These are phyloP conservation scores for Yoshiicerus persimilis DNA, from an alignment of 1,140 invertebrate genomes.

Conservation along the genomic window DNA sequence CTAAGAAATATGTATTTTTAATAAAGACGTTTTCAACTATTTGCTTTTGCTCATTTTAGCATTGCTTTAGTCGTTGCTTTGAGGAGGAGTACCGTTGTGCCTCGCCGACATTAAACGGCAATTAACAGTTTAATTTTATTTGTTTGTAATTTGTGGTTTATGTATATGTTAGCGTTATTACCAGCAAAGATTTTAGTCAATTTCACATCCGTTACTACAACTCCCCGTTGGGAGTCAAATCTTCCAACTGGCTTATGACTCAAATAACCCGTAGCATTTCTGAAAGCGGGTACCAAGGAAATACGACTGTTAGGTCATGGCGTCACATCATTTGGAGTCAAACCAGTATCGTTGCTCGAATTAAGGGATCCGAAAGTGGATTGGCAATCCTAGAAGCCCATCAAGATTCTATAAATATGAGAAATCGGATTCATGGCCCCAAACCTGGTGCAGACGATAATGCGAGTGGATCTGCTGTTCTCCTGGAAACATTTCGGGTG, in stretches of 20 bases:
- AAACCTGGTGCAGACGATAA: not conserved
- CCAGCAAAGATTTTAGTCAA: no score
- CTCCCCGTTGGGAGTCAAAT: not conserved
- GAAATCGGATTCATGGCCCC: not conserved
- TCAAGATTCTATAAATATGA: conserved; percentile 27
- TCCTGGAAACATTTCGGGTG: not conserved
- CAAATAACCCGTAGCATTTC: not conserved
- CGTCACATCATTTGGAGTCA: conserved; percentile 16
- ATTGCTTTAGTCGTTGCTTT: no score
- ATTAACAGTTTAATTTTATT: no score
- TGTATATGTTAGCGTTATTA: no score
- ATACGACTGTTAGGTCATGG: not conserved
- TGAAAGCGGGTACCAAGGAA: not conserved
- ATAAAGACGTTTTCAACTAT: no score
- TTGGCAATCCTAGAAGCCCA: conserved; percentile 33
- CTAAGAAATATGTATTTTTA: no score
- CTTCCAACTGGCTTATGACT: not conserved
- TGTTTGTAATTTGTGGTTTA: no score
- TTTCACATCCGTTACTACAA: not conserved
- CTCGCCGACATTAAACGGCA: no score
- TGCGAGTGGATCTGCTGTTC: not conserved
- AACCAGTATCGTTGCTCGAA: not conserved
- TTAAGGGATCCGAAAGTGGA: conserved; percentile 17
- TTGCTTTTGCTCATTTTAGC: no score
- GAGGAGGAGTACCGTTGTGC: no score